Evolutionary conservation across 1,140 invertebrate genomes (phyloP).

Genomic region (Schlechtendalia chinensis): DNA sequence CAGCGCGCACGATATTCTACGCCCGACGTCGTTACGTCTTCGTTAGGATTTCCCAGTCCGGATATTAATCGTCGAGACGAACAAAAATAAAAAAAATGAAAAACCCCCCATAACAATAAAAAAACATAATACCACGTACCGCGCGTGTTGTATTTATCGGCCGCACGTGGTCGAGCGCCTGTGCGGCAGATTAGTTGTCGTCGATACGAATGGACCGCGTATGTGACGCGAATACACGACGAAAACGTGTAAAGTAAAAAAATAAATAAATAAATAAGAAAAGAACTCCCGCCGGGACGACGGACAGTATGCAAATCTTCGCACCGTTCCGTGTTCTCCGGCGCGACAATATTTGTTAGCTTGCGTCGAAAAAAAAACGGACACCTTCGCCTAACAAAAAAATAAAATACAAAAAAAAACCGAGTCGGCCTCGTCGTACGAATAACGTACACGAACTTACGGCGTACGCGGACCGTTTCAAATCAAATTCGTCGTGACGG

Average conservation of each 20-base stretch:
- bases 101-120: no score
- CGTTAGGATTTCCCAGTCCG: neutral
- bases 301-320: neutral
- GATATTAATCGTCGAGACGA: neutral
- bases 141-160: conserved; percentile 18
- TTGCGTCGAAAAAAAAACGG: neutral
- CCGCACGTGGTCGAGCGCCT: neutral
- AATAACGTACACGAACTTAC: no score
- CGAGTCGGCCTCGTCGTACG: neutral
- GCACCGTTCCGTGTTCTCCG: neutral
- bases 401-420: no score
- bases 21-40: no score
- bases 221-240: conserved; percentile 10
- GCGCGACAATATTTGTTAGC: neutral
- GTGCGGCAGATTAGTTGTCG: conserved; percentile 23
- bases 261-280: no score
- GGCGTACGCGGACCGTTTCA: conserved; percentile 15
- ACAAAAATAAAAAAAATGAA: neutral
- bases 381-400: no score
- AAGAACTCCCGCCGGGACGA: neutral
- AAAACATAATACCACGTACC: neutral
- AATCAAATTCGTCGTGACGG: conserved; percentile 17
- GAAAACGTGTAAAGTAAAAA: no score
- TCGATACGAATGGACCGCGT: conserved; percentile 28
- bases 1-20: no score